phyloP scores from a whole-genome alignment of 2,113 vertebrate genomes.

The Drymodes brunneopygia region DNA sequence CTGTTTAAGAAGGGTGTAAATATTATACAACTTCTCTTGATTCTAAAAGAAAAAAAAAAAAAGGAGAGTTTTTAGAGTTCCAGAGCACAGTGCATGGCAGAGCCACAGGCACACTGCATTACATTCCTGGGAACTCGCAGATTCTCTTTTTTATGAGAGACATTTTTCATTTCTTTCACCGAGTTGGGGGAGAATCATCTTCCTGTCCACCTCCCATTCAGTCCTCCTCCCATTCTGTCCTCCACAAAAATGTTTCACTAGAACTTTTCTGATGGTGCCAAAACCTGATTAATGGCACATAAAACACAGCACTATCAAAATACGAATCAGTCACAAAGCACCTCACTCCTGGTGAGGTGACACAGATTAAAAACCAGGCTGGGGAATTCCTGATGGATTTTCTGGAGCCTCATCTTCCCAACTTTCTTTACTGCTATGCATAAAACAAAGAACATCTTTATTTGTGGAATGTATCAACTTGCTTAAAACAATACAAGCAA shows the following conservation, averaged over 20 bases:
- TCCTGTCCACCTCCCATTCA: background rate
- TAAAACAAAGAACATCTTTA: background rate
- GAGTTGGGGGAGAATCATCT: background rate
- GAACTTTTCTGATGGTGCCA: background rate
- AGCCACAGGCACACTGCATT: background rate
- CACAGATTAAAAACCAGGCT: background rate
- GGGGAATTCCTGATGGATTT: background rate
- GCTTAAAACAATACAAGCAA: slow-evolving; percentile 21
- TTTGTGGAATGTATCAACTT: background rate
- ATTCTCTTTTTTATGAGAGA: background rate
- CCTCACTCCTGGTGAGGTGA: background rate
- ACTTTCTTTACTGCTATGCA: background rate
- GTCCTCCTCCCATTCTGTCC: background rate
- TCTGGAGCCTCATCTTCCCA: background rate
- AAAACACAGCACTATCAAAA: background rate
- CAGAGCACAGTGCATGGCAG: background rate
- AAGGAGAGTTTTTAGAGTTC: background rate
- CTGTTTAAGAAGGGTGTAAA: background rate
- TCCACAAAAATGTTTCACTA: background rate
- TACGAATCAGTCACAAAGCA: background rate
- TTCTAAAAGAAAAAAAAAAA: background rate
- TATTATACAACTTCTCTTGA: background rate
- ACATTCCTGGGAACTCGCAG: background rate
- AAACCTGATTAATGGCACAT: background rate
- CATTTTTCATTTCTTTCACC: background rate